Conservation (phyloP, 2,113 vertebrate species). For the Shinisaurus crocodilurus region DNA sequence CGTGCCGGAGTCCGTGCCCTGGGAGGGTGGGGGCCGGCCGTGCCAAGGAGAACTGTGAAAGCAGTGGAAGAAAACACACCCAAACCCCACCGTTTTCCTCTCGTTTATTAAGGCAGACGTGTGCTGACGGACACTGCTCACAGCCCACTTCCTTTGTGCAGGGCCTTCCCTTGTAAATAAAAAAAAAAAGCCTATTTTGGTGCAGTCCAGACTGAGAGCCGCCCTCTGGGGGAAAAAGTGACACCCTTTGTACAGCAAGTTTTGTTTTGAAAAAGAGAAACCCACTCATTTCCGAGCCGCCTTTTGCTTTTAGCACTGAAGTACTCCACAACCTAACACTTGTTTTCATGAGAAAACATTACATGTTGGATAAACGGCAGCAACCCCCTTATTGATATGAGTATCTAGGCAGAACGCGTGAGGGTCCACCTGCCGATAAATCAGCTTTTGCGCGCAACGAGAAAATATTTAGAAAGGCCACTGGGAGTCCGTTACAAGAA, state of each 20-base stretch:
- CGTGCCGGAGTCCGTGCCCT: too few species aligned
- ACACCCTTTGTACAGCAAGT: too few species aligned
- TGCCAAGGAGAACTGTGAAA: not conserved
- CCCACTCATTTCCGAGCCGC: too few species aligned
- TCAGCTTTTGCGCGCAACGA: conserved; percentile 30
- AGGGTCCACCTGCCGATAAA: not conserved
- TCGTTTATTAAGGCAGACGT: conserved; percentile 55
- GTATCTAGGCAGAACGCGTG: too few species aligned
- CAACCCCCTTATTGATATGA: too few species aligned
- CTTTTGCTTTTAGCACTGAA: conserved; percentile 13
- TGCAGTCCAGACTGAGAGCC: too few species aligned
- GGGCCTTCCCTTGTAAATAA: too few species aligned
- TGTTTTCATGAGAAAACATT: not conserved
- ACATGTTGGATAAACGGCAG: not conserved
- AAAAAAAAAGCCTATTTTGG: too few species aligned
- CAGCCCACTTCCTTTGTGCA: not conserved
- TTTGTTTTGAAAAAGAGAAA: not conserved
- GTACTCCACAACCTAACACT: not conserved
- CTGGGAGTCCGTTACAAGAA: conserved; percentile 49
- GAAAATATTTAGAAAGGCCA: conserved; percentile 74
- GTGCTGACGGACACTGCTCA: not conserved
- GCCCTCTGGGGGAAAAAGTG: too few species aligned
- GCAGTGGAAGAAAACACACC: accelerated
- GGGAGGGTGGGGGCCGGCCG: not conserved
- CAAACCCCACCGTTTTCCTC: not conserved